Evolutionary conservation across 2,797 vertebrate genomes (phyloP), one percentile per base, ranked within the genome.

Genomic region (Myotis planiceps): DNA sequence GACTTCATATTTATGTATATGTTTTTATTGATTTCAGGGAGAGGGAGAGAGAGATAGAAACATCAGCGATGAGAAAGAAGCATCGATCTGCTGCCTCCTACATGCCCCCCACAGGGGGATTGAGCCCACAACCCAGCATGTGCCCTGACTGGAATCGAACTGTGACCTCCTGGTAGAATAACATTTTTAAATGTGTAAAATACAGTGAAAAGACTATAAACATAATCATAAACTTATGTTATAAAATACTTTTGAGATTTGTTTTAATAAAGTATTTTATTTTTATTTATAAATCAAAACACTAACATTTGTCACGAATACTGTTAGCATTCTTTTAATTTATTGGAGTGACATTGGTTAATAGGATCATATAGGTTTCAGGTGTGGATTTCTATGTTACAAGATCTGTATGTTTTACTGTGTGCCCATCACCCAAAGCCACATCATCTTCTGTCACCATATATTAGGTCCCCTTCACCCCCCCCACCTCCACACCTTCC

Each of bases 181-280:
- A 49, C 45, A 78, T 80, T 91, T 92, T 80, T n/a, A 76, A 66
- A 80, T 37, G 45, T 75, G 49, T 53, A 68, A 89, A 72, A 79
- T 66, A 91, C 8, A 89, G 4, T 75, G 39, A 65, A 27, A 80
- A 76, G 12, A 25, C 86, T 65, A 76, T 18, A 87, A 27, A 58
- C 25, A 13, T 29, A 27, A 87, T 71, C 16, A 49, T 68, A 27
- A 81, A 71, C 55, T 58, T 58, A 58, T 13, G 4, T 37, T 82
- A 65, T 65, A 49, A 79, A 65, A 21, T 49, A 25, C 13, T 69
- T 90, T 65, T 68, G n/a, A 86, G 37, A 65, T 86, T 88, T 86
- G n/a, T 71, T 71, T 71, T 58, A 49, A 66, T 66, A 15, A 88
- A 88, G 14, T 49, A 19, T 34, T 82, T 71, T 80, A 75, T 12